Evolutionary conservation across 92 coral and sea anemone genomes (phyloP), one percentile per base, ranked within the genome.

Genomic region (Palythoa heliodiscus): DNA sequence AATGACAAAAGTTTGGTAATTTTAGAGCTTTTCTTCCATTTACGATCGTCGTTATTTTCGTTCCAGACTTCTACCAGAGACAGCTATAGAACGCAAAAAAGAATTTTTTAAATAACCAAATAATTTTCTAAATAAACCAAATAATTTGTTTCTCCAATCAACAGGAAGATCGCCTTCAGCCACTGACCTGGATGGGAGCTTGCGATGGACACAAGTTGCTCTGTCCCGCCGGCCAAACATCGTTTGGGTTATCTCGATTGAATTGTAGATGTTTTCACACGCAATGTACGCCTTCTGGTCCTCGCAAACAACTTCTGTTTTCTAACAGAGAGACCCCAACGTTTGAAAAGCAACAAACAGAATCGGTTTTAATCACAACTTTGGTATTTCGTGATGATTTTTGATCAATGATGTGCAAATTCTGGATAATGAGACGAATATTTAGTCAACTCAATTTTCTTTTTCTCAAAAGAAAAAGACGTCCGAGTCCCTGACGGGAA

Each of bases 161-260:
- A 11, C 3, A n/a, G 19, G 29, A 0, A 9, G 70, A 5, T 64
- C 11, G 29, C 29, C 82, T 24, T 29, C 73, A 58, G 76, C 61
- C 35, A 58, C 83, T 84, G 74, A 84, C 89, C 84, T 90, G 64
- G 97, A 91, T 10, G 89, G 87, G 29, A 88, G 78, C 14, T 88
- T 89, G 20, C 93, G 95, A 48, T 91, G 88, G 57, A 88, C 89
- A 73, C 99, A 96, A 40, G 90, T 93, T 57, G 82, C 47, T 37
- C 88, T 35, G 87, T 92, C 90, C 82, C 87, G 81, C 4, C 99
- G 83, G 37, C 99, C 99, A 75, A 89, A 96, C 95, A 94, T 94
- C 40, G 98, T 88, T 25, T 63, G 75, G 58, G 82, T 76, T 0
- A 96, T 78, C 54, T 91, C 90, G 16, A 96, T 86, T 70, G 87